Conservation (phyloP, 2,113 vertebrate species). For the Ictalurus punctatus region DNA sequence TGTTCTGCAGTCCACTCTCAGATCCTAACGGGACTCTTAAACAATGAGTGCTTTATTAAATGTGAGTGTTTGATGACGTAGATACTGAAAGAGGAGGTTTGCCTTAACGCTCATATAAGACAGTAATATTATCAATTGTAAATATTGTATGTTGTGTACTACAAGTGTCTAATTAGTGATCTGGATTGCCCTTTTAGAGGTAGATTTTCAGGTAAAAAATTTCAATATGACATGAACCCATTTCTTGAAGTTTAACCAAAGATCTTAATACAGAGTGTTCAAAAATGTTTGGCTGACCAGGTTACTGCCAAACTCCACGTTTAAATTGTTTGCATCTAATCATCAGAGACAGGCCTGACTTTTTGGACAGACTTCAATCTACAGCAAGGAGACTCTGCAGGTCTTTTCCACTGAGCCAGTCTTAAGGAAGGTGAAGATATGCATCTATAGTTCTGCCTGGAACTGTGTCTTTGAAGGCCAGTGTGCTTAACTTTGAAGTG, state of each 20-base stretch:
- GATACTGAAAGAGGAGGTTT: background rate
- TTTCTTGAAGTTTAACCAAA: background rate
- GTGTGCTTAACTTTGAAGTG: slow-evolving; percentile 52
- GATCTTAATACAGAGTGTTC: background rate
- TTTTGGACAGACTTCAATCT: slow-evolving; percentile 7
- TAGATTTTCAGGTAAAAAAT: background rate
- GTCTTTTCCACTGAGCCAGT: slow-evolving; percentile 26
- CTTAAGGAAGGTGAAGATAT: slow-evolving; percentile 33
- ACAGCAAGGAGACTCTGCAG: slow-evolving; percentile 2
- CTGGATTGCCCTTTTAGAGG: background rate
- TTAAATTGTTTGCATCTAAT: slow-evolving; percentile 4
- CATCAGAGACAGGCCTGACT: background rate
- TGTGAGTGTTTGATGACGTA: background rate
- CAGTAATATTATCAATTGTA: background rate
- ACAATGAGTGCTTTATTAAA: background rate
- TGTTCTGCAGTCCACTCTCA: background rate
- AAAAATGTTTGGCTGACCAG: background rate
- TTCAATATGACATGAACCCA: background rate
- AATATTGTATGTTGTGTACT: background rate
- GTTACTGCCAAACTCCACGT: background rate
- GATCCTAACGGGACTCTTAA: background rate
- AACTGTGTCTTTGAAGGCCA: slow-evolving; percentile 23
- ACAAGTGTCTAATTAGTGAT: background rate
- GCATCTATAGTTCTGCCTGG: slow-evolving; percentile 16
- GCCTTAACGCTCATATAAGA: background rate